Conservation (phyloP, 2,797 vertebrate genomes). For the Acomys russatus region DNA sequence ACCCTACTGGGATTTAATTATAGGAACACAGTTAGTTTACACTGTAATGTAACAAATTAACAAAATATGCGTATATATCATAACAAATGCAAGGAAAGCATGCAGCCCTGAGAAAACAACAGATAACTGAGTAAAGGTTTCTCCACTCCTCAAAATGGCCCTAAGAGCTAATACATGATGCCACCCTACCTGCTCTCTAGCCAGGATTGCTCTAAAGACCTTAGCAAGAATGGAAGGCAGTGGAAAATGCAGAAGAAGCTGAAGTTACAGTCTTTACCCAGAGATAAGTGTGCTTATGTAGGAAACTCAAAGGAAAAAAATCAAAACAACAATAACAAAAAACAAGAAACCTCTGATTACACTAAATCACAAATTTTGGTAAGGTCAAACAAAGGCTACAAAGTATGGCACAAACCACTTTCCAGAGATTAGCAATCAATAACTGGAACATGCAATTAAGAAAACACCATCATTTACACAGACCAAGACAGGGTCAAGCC, state of each 20-base stretch:
- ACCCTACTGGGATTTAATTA: background rate
- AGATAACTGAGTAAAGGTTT: background rate
- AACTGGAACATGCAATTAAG: background rate
- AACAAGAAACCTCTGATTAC: background rate
- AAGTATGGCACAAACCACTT: background rate
- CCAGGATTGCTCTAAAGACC: background rate
- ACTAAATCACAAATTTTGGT: background rate
- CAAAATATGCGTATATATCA: background rate
- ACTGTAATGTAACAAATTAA: background rate
- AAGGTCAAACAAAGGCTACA: slow-evolving; percentile 29
- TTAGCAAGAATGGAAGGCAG: background rate
- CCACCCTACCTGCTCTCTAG: background rate
- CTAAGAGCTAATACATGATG: background rate
- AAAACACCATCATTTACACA: background rate
- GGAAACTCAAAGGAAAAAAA: background rate
- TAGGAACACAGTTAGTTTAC: slow-evolving; percentile 9
- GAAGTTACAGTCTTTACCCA: background rate
- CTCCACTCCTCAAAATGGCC: background rate
- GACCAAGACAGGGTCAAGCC: background rate
- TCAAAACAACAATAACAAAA: background rate
- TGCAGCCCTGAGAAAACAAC: background rate
- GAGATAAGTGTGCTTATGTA: background rate
- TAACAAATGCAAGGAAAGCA: background rate
- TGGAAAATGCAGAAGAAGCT: background rate
- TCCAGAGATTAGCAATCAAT: background rate